Conservation (phyloP, 2,888 invertebrate species). For the Diploptera punctata region DNA sequence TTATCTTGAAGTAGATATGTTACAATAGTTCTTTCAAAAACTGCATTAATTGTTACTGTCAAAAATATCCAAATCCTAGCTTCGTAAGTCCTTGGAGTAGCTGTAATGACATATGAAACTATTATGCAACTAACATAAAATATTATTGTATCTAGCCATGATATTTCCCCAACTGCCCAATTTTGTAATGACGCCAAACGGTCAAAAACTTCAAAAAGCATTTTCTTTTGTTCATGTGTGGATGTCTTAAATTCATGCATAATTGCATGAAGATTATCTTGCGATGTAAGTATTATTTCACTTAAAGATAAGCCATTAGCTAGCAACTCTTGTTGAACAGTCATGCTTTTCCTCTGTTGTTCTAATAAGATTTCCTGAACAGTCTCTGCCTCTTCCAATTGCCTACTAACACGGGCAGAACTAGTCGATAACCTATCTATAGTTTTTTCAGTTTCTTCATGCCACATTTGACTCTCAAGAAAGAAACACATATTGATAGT, state of each 20-base stretch:
- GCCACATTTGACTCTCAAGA: constrained; percentile 68
- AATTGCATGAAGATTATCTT: constrained; percentile 57
- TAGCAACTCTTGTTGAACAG: constrained; percentile 54
- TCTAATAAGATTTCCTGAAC: constrained; percentile 56
- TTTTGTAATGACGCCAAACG: constrained; percentile 63
- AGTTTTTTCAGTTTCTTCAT: constrained; percentile 64
- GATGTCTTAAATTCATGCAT: constrained; percentile 59
- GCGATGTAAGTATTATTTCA: constrained; percentile 57
- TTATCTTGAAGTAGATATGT: constrained; percentile 45
- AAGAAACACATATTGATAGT: constrained; percentile 71
- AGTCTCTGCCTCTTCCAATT: constrained; percentile 56
- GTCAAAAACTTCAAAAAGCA: constrained; percentile 63
- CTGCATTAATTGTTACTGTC: constrained; percentile 59
- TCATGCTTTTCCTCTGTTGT: constrained; percentile 51
- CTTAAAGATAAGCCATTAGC: constrained; percentile 61
- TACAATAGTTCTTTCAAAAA: constrained; percentile 56
- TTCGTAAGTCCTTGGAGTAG: constrained; percentile 60
- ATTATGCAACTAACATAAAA: constrained; percentile 63
- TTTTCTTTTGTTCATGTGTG: constrained; percentile 61
- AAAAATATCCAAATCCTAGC: constrained; percentile 63
- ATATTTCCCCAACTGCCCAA: constrained; percentile 68
- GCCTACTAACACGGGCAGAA: constrained; percentile 56
- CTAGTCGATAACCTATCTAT: constrained; percentile 53
- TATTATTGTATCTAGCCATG: constrained; percentile 67
- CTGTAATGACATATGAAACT: constrained; percentile 63